Evolutionary conservation across 2,888 invertebrate species (phyloP), one percentile per base, ranked within the genome.

Genomic region (Hypomecis punctinalis): DNA sequence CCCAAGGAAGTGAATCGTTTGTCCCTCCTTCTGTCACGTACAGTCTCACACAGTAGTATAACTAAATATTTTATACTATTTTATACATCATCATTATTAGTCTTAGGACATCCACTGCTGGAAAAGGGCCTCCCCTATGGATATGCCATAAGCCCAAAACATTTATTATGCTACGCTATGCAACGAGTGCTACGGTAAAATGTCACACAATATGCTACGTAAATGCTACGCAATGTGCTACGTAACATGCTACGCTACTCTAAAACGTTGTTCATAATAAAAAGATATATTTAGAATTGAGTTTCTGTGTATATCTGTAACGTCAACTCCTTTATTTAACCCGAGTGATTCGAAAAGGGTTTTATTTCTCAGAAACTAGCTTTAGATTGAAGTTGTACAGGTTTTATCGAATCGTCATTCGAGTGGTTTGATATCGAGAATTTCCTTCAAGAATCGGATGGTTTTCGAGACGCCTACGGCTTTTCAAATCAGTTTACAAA

Each of bases 361-460:
- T 73, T 73, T 72, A 69, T 76, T 72, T 69, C 67, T 56, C 46
- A 49, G 52, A 65, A 74, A 71, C 70, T 67, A 69, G 61, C 56
- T 65, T 68, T 61, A 69, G 72, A 76, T 78, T 73, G 75, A 71
- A 72, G 65, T 73, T 40, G 48, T 51, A 51, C 63, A 56, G 52
- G 51, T 61, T 69, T 65, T 62, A 61, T 64, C 63, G 68, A 53
- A 65, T 42, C 33, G 39, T 49, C 6, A 43, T 9, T 39, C 40
- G 55, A 56, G 33, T 54, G 51, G 48, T 51, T 52, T 39, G 35
- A 7, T 43, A 43, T 36, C 23, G 9, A 40, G 46, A 46, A 55
- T 55, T 33, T 11, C 33, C 43, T 36, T 53, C 23, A 43, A 47
- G 33, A 10, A 8, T 40, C 40, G 7, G 40, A 8, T 40, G 10